phyloP scores from a whole-genome alignment of 2,797 vertebrate genomes.

The Pitangus sulphuratus region DNA sequence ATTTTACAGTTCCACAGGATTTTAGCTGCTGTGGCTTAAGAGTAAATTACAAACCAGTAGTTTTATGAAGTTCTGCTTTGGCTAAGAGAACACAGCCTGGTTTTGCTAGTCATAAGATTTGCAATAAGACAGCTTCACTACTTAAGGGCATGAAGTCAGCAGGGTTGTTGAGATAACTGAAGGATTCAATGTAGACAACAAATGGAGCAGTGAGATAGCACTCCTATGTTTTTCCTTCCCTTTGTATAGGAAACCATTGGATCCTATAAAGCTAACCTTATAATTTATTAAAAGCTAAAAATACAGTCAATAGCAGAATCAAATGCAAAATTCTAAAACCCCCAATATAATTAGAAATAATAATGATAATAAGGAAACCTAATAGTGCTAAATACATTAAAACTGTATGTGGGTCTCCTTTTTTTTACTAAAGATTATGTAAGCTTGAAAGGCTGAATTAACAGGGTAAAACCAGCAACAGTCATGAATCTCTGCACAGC shows the following conservation, averaged over 20 bases:
- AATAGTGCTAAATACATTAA: not conserved
- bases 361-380: not conserved
- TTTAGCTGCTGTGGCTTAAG: not conserved
- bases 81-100: not conserved
- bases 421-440: not conserved
- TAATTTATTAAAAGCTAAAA: not conserved
- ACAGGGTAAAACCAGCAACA: not conserved
- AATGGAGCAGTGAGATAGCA: not conserved
- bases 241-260: not conserved
- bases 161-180: not conserved
- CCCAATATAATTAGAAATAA: not conserved
- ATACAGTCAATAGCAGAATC: not conserved
- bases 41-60: not conserved
- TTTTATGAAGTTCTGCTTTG: slow-evolving; percentile 7
- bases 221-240: not conserved
- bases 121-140: not conserved
- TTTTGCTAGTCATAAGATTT: not conserved
- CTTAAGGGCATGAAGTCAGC: not conserved
- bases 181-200: not conserved
- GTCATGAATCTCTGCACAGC: not conserved
- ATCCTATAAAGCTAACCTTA: not conserved
- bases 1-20: not conserved
- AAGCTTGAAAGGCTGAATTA: not conserved
- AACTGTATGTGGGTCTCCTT: not conserved
- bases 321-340: not conserved